Conservation (phyloP, 2,797 vertebrate species). For the Peromyscus aztecus region DNA sequence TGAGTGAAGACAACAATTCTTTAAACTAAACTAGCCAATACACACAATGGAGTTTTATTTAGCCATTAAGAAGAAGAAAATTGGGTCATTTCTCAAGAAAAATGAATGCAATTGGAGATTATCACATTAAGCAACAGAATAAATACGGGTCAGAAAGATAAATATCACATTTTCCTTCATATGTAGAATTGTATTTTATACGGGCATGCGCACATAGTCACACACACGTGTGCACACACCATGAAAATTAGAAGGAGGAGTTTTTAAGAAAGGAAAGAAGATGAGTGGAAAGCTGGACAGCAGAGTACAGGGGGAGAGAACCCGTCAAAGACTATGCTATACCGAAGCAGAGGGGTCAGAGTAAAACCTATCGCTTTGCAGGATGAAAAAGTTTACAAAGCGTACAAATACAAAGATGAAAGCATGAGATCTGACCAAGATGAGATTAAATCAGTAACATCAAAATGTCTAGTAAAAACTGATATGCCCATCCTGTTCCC, state of each 20-base stretch:
- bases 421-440: not conserved
- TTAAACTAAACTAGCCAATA: conserved; percentile 21
- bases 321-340: not conserved
- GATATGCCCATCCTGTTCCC: too few relatives aligned
- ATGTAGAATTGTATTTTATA: not conserved
- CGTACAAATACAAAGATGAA: not conserved
- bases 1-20: not conserved
- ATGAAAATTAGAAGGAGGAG: not conserved
- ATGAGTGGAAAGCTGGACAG: not conserved
- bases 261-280: not conserved
- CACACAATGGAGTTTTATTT: not conserved
- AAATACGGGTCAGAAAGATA: not conserved
- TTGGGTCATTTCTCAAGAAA: not conserved
- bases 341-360: not conserved
- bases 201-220: not conserved
- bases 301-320: not conserved
- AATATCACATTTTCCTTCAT: not conserved
- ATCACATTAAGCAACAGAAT: not conserved
- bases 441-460: not conserved
- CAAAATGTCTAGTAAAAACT: not conserved
- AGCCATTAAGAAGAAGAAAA: conserved; percentile 23
- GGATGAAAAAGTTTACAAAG: not conserved
- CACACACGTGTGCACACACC: not conserved
- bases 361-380: not conserved
- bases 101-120: not conserved